Evolutionary conservation across 2,888 invertebrate genomes (phyloP).

Genomic region (Penaeus monodon): DNA sequence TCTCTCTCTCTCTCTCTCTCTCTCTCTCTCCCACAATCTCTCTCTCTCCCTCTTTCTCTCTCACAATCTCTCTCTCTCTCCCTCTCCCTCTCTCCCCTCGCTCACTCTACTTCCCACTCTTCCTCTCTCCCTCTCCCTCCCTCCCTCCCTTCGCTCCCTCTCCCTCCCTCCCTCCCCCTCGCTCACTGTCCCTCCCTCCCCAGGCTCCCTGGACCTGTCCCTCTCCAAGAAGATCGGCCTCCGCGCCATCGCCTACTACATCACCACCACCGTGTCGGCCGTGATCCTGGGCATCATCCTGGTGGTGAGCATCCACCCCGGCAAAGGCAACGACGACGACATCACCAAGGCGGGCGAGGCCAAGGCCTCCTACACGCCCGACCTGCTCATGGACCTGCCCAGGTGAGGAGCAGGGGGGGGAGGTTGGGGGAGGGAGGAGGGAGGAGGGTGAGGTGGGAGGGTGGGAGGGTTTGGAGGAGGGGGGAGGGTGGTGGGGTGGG

Average conservation of each 20-base stretch:
- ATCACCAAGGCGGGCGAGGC: slow-evolving; percentile 66
- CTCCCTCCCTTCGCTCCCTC: no score
- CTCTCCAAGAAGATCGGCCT: slow-evolving; percentile 89
- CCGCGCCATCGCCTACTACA: slow-evolving; percentile 90
- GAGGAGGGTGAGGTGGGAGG: not conserved
- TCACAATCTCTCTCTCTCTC: not conserved
- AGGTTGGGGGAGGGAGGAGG: slow-evolving; percentile 74
- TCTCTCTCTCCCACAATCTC: no score
- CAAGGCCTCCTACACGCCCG: slow-evolving; percentile 83
- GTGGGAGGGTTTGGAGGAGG: not conserved
- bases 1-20: no score
- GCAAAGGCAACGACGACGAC: slow-evolving; percentile 67
- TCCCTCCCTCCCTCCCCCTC: not conserved
- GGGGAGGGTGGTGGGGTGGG: slow-evolving; percentile 73
- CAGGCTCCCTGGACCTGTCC: slow-evolving; percentile 87
- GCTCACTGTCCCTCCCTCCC: not conserved
- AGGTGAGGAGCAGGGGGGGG: slow-evolving; percentile 74
- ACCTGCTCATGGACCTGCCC: slow-evolving; percentile 91
- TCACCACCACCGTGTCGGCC: slow-evolving; percentile 90
- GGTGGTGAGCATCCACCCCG: slow-evolving; percentile 89
- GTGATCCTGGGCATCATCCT: slow-evolving; percentile 91
- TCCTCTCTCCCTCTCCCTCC: no score
- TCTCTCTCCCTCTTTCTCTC: no score
- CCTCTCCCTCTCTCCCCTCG: no score
- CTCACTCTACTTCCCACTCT: no score